phyloP scores from a whole-genome alignment of 2,113 vertebrate genomes.

The Crotalus horridus region DNA sequence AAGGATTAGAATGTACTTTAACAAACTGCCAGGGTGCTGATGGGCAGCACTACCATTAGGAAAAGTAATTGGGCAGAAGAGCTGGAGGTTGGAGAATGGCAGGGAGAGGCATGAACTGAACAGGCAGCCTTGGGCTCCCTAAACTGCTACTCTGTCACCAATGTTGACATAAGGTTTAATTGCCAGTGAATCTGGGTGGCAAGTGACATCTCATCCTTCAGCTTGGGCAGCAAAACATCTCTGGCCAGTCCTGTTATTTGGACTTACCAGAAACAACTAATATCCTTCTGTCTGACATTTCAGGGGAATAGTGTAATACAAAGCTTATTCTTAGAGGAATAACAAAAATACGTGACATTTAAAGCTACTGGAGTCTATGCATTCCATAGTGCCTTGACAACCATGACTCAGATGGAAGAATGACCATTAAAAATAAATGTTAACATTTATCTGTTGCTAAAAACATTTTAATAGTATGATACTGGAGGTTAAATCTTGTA shows the following conservation, averaged over 20 bases:
- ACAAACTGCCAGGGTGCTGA: neutral
- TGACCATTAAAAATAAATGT: neutral
- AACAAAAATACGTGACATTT: neutral
- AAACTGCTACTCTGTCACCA: neutral
- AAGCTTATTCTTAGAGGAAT: neutral
- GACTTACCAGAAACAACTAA: neutral
- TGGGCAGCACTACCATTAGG: neutral
- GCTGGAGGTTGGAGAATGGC: neutral
- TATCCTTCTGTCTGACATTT: neutral
- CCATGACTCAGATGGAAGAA: neutral
- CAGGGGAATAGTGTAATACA: neutral
- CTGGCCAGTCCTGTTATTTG: neutral
- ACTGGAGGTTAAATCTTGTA: neutral
- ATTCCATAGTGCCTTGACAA: neutral
- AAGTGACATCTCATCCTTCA: neutral
- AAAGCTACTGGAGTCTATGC: neutral
- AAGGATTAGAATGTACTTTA: neutral
- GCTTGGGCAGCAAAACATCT: neutral
- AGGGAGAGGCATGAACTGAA: neutral
- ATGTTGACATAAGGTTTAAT: neutral
- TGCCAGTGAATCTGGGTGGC: neutral
- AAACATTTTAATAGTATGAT: neutral
- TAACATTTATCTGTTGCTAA: neutral
- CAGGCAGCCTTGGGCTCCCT: neutral
- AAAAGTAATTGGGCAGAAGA: neutral